phyloP scores from a whole-genome alignment of 2,113 vertebrate genomes.

The Stercorarius parasiticus region DNA sequence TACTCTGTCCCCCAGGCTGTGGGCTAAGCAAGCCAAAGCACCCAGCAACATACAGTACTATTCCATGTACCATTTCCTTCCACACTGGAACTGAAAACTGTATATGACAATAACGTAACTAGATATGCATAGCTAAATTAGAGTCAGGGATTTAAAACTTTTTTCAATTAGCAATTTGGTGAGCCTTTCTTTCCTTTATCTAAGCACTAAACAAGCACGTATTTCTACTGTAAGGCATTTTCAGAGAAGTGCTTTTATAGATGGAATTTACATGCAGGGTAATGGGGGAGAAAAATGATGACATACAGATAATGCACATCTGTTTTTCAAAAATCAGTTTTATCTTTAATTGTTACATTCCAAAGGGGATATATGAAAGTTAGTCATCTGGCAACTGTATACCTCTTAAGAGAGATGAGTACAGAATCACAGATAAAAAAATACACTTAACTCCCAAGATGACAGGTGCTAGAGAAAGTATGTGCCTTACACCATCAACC shows the following conservation, averaged over 20 bases:
- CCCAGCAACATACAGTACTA: neutral
- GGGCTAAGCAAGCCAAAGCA: neutral
- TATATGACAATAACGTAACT: neutral
- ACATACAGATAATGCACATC: neutral
- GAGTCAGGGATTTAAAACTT: neutral
- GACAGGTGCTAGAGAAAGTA: slow-evolving; percentile 55
- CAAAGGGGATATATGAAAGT: slow-evolving; percentile 67
- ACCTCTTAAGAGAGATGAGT: slow-evolving; percentile 47
- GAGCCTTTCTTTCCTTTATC: neutral
- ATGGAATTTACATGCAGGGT: neutral
- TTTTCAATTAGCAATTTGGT: neutral
- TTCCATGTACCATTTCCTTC: neutral
- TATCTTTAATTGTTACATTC: slow-evolving; percentile 76
- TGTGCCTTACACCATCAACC: slow-evolving; percentile 59
- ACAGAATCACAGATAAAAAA: slow-evolving; percentile 55
- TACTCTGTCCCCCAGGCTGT: neutral
- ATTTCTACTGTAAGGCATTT: neutral
- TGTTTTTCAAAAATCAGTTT: slow-evolving; percentile 69
- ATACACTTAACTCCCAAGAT: slow-evolving; percentile 50
- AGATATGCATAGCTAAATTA: neutral
- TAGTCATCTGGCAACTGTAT: slow-evolving; percentile 62
- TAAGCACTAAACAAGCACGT: neutral
- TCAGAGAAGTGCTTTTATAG: neutral
- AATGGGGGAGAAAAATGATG: neutral
- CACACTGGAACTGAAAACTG: neutral